Evolutionary conservation across 2,888 invertebrate genomes (phyloP).

Genomic region (Drosophila yooni): DNA sequence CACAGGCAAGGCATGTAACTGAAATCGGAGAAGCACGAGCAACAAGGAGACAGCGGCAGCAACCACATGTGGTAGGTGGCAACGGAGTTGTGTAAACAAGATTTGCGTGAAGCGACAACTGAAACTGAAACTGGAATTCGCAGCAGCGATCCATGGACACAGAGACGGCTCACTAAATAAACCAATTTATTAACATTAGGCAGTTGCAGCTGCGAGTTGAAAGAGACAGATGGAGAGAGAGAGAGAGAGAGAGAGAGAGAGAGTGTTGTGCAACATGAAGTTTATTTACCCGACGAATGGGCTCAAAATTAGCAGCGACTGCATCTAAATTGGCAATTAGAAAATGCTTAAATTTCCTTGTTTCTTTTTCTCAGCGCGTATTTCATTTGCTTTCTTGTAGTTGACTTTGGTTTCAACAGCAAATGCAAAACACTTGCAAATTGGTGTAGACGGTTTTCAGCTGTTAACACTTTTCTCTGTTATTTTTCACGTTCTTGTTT

Average conservation of each 20-base stretch:
- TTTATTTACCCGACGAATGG: slow-evolving; percentile 74
- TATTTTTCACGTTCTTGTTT: slow-evolving; percentile 55
- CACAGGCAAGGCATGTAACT: slow-evolving; percentile 36
- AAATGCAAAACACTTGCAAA: slow-evolving; percentile 50
- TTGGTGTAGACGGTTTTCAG: slow-evolving; percentile 29
- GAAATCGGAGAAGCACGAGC: slow-evolving; percentile 13
- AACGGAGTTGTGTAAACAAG: slow-evolving; percentile 56
- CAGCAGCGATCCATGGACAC: slow-evolving; percentile 31
- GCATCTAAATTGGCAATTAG: slow-evolving; percentile 82
- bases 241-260: background rate
- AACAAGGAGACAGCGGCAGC: background rate
- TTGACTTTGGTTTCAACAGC: slow-evolving; percentile 55
- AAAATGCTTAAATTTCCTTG: slow-evolving; percentile 68
- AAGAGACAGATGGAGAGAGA: slow-evolving; percentile 9
- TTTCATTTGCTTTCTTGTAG: slow-evolving; percentile 59
- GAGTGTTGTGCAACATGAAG: slow-evolving; percentile 55
- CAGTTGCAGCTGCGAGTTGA: slow-evolving; percentile 18
- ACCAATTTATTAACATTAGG: slow-evolving; percentile 65
- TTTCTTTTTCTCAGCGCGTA: slow-evolving; percentile 64
- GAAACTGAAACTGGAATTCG: slow-evolving; percentile 15
- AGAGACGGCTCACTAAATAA: slow-evolving; percentile 65
- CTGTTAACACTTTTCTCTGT: slow-evolving; percentile 17
- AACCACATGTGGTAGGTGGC: slow-evolving; percentile 9
- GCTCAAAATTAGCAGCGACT: slow-evolving; percentile 72
- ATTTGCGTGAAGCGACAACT: slow-evolving; percentile 59